Base-by-base conservation (phyloP, 2,797 vertebrate species). In the Parambassis ranga region DNA sequence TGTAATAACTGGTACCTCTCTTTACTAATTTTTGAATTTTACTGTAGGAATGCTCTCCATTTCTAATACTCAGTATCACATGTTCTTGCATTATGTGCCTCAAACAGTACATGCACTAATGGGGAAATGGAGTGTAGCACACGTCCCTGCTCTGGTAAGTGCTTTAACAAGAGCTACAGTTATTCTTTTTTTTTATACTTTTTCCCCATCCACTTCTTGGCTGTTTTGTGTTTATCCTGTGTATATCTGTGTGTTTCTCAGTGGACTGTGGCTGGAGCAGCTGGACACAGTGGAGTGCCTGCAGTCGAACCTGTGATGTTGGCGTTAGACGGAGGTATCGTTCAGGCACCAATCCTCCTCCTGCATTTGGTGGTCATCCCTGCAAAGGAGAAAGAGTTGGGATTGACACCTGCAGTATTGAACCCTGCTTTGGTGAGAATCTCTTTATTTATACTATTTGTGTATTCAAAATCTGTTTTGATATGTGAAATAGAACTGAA, bases 181-280 rank as follows among this genome's bases (percentile, higher is more conserved):
- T 1, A 0, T 23, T 7, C 30, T 30, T 13, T 6, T 15, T 5
- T 2, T 0, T n/a, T 2, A 38, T 13, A 3, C 20, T 23, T 2
- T 3, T 13, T 38, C n/a, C 38, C n/a, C 30, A 1, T 10, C n/a
- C 10, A 4, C 23, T 1, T 36, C 13, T 2, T 9, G 3, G 27
- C 2, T 3, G 4, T 16, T 51, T 5, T 3, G 1, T 20, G 10
- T 42, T n/a, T 7, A 6, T 41, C 1, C 16, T 30, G 3, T 23
- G n/a, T 16, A 0, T 33, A 3, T 27, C 15, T 19, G 4, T 66
- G 20, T 61, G 16, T 42, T 5, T 41, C 15, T 22, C 85, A 97
- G 95, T 94, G 82, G 88, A 94, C 87, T 97, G 95, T 52, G 90
- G 93, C 50, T 97, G 95, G 96, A 96, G 93, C 69, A 84, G 79